These are phyloP conservation scores for Caenorhabditis drosophilae DNA, from an alignment of 2,888 invertebrate genomes.

Conservation along the genomic window DNA sequence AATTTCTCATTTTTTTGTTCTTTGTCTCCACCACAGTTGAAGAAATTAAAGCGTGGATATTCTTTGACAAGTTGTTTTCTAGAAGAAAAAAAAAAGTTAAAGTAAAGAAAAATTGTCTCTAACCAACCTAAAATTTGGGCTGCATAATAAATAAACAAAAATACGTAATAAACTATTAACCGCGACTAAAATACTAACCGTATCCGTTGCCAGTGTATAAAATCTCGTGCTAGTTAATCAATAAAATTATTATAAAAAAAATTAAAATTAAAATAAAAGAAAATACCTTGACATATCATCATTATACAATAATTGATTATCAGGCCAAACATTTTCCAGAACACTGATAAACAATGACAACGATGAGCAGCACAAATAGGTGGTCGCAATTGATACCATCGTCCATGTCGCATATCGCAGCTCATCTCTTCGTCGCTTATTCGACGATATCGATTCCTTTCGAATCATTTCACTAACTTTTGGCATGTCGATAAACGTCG, in stretches of 20 bases:
- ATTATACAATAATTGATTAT: conserved; percentile 49
- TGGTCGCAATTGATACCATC: conserved; percentile 59
- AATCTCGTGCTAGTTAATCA: conserved; percentile 60
- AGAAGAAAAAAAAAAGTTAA: conserved; percentile 4
- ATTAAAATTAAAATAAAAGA: conserved; percentile 15
- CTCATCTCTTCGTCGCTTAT: conserved; percentile 50
- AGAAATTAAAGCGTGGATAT: conserved; percentile 26
- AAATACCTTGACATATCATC: conserved; percentile 60
- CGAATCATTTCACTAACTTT: conserved; percentile 55
- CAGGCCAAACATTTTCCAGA: conserved; percentile 54
- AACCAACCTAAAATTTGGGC: conserved; percentile 51
- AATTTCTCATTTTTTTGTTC: conserved; percentile 26
- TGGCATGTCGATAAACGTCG: conserved; percentile 56
- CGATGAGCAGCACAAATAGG: conserved; percentile 59
- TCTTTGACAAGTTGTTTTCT: conserved; percentile 43
- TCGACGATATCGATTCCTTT: conserved; percentile 56
- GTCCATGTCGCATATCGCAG: conserved; percentile 60
- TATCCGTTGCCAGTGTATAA: conserved; percentile 59
- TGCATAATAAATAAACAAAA: conserved; percentile 59
- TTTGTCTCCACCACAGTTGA: conserved; percentile 13
- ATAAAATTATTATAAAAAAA: background rate
- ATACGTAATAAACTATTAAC: conserved; percentile 56
- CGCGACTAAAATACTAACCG: conserved; percentile 56
- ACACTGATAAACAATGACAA: conserved; percentile 60
- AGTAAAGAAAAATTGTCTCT: background rate